phyloP scores from a whole-genome alignment of 2,888 invertebrate genomes.

The Polydrusus pterygomalis region DNA sequence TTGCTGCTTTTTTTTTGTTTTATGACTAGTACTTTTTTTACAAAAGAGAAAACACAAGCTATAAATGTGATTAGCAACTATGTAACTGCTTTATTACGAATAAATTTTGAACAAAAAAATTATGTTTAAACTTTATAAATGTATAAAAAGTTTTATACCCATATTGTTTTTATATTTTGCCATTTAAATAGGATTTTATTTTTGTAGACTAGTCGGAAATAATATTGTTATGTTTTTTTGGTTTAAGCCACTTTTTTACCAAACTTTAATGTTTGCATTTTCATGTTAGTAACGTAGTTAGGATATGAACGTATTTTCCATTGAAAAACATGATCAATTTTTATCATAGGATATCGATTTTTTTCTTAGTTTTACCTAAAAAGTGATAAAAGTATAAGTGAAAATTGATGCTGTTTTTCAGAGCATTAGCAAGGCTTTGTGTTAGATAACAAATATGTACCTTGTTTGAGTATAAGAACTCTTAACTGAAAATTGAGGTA shows the following conservation, averaged over 20 bases:
- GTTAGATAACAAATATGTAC: conserved; percentile 59
- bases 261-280: conserved; percentile 56
- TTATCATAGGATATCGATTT: conserved; percentile 36
- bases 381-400: conserved; percentile 22
- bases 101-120: conserved; percentile 25
- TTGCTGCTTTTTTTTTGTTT: neutral
- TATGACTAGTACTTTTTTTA: neutral
- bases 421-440: conserved; percentile 59
- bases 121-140: conserved; percentile 45
- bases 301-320: conserved; percentile 53
- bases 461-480: conserved; percentile 52
- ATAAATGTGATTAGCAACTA: conserved; percentile 40
- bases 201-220: conserved; percentile 52
- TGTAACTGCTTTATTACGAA: conserved; percentile 38
- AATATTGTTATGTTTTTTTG: conserved; percentile 31
- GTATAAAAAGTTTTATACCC: conserved; percentile 44
- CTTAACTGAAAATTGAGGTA: conserved; percentile 20
- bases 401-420: conserved; percentile 55
- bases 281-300: conserved; percentile 53
- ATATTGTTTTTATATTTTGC: conserved; percentile 45
- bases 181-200: conserved; percentile 46
- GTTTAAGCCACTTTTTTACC: conserved; percentile 35
- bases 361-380: conserved; percentile 15
- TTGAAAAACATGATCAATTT: conserved; percentile 54
- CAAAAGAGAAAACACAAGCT: conserved; percentile 17